Evolutionary conservation across 92 coral and sea anemone genomes (phyloP).

Genomic region (Zoanthus sansibaricus): DNA sequence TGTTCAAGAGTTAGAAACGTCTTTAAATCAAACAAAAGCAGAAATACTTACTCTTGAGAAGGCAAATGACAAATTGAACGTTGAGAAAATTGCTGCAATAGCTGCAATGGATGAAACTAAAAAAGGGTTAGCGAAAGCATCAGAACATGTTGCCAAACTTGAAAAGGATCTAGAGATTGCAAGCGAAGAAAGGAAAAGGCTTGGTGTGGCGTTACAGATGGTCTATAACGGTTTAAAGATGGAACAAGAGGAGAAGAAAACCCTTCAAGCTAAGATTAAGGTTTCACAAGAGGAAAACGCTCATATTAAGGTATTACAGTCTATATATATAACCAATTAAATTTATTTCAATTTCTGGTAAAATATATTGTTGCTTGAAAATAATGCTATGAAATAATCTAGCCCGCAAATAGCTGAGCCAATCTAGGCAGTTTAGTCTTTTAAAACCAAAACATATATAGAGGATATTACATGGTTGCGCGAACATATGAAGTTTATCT

Average conservation of each 20-base stretch:
- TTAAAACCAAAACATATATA: too few relatives aligned
- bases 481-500: too few relatives aligned
- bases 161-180: constrained; percentile 18
- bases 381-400: too few relatives aligned
- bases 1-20: background rate
- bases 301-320: background rate
- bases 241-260: constrained; percentile 14
- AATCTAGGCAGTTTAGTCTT: too few relatives aligned
- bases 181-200: background rate
- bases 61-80: background rate
- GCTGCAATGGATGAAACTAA: constrained; percentile 17
- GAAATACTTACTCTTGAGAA: background rate
- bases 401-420: too few relatives aligned
- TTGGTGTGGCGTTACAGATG: background rate
- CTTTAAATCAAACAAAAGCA: background rate
- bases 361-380: background rate
- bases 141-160: background rate
- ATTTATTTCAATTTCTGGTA: too few relatives aligned
- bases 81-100: constrained; percentile 23
- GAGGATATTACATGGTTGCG: too few relatives aligned
- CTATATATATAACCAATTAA: too few relatives aligned
- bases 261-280: background rate
- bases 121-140: constrained; percentile 25
- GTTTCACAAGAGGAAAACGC: constrained; percentile 26
- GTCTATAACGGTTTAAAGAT: constrained; percentile 3